These are phyloP conservation scores for Carcharodon carcharias DNA, from an alignment of 2,797 vertebrate species.

Conservation along the genomic window DNA sequence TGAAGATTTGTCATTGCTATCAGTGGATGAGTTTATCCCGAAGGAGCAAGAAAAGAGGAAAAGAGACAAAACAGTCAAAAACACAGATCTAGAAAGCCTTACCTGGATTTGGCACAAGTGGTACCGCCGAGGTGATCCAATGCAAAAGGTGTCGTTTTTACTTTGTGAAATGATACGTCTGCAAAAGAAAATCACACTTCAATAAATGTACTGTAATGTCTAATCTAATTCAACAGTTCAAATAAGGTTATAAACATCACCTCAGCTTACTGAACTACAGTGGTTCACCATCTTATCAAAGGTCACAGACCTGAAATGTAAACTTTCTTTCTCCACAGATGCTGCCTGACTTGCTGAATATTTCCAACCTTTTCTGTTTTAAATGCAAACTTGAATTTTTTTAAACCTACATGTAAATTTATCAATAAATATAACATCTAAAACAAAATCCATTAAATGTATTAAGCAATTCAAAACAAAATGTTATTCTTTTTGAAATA, in stretches of 20 bases:
- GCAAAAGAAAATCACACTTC: constrained; percentile 39
- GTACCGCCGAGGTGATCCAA: constrained; percentile 68
- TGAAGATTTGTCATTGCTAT: not conserved
- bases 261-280: not conserved
- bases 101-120: constrained; percentile 78
- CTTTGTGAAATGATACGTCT: constrained; percentile 69
- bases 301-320: not conserved
- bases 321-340: not conserved
- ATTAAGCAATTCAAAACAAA: constrained; percentile 1
- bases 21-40: not conserved
- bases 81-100: constrained; percentile 39
- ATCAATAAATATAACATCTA: not conserved
- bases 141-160: constrained; percentile 64
- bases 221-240: not conserved
- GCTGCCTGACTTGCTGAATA: not conserved
- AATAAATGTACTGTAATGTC: not conserved
- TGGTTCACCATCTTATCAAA: not conserved
- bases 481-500: not conserved
- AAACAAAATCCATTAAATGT: not conserved
- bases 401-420: not conserved
- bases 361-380: not conserved
- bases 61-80: not conserved
- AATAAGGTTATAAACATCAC: not conserved
- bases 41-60: not conserved
- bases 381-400: not conserved